Percentiles rank a stretch among this genome's conserved stretches.
Conservation (phyloP, 2,113 vertebrate species). For the Tychaedon coryphoeus region DNA sequence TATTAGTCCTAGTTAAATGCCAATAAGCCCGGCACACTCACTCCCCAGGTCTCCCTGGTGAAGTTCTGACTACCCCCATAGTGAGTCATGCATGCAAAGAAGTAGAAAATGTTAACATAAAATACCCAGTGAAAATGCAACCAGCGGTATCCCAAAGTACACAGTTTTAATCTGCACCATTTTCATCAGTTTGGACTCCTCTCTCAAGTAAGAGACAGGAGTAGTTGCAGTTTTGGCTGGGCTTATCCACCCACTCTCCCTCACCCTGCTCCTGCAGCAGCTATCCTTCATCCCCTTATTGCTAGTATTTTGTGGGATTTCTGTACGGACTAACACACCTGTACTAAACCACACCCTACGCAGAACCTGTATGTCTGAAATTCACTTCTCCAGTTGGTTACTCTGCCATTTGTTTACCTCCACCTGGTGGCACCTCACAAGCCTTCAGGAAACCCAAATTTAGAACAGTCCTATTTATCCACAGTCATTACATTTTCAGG, state of each 20-base stretch:
- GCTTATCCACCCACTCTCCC: neutral
- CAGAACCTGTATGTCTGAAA: neutral
- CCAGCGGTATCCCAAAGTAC: rapidly evolving
- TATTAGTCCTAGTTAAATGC: neutral
- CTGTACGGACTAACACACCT: neutral
- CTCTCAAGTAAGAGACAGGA: neutral
- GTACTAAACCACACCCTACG: neutral
- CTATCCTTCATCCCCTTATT: rapidly evolving
- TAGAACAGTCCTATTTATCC: neutral
- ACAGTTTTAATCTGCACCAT: neutral
- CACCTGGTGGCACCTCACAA: neutral
- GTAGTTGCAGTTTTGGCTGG: neutral
- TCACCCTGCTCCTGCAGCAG: neutral
- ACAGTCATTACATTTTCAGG: neutral
- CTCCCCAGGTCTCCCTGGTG: neutral
- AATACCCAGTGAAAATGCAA: neutral
- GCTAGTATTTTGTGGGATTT: too few species aligned
- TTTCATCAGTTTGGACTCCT: neutral
- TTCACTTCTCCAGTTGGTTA: neutral
- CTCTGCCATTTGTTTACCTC: neutral
- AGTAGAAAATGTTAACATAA: neutral
- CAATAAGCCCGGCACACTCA: neutral
- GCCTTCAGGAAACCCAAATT: neutral
- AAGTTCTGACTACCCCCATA: rapidly evolving
- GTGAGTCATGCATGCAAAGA: neutral